These are phyloP conservation scores for Cephus runcator DNA, from an alignment of 2,888 invertebrate genomes.

Conservation along the genomic window DNA sequence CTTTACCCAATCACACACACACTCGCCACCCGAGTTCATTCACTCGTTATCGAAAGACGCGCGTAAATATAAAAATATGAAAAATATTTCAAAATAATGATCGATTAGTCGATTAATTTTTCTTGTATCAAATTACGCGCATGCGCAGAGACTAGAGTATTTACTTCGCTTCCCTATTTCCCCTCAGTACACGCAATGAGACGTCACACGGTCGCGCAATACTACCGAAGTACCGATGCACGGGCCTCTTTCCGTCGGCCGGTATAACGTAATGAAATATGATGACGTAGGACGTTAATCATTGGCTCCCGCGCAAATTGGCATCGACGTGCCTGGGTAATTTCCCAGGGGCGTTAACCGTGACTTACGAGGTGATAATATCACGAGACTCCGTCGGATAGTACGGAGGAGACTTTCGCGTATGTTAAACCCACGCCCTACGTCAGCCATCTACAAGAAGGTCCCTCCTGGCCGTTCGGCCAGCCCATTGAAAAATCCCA, in stretches of 20 bases:
- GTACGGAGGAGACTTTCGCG: neutral
- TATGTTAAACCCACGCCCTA: neutral
- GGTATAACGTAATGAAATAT: neutral
- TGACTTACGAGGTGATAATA: constrained; percentile 34
- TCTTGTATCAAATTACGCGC: no score
- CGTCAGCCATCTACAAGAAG: neutral
- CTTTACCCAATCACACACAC: neutral
- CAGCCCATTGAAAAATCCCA: neutral
- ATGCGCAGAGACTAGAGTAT: neutral
- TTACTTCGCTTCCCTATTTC: neutral
- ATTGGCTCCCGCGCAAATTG: constrained; percentile 34
- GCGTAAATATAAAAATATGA: no score
- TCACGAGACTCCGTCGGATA: constrained; percentile 1
- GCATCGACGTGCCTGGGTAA: constrained; percentile 39
- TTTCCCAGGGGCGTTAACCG: constrained; percentile 45
- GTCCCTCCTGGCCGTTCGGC: neutral
- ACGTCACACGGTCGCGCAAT: neutral
- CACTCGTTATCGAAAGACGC: neutral
- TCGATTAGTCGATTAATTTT: no score
- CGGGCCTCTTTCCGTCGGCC: neutral
- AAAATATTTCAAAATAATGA: neutral
- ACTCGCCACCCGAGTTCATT: neutral
- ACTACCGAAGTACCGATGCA: neutral
- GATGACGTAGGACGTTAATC: constrained; percentile 22
- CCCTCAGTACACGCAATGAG: neutral